phyloP scores from a whole-genome alignment of 2,797 vertebrate genomes.

The Choloepus didactylus region DNA sequence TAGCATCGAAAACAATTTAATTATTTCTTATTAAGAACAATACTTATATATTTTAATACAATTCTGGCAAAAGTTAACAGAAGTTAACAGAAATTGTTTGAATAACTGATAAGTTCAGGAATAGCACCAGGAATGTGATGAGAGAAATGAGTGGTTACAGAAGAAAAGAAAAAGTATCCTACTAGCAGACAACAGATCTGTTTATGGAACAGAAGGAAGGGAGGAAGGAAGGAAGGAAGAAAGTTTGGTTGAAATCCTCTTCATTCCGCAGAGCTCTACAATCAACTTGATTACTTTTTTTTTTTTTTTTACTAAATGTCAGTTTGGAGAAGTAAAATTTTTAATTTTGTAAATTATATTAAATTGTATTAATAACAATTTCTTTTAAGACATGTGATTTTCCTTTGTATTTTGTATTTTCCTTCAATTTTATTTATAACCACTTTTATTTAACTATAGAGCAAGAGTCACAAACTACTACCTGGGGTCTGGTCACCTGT shows the following conservation, averaged over 20 bases:
- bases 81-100: conserved; percentile 51
- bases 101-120: conserved; percentile 19
- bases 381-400: neutral
- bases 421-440: too few species aligned
- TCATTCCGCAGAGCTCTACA: neutral
- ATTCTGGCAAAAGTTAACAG: neutral
- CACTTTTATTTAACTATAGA: too few species aligned
- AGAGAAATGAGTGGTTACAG: neutral
- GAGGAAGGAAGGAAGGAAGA: neutral
- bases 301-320: neutral
- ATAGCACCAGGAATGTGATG: neutral
- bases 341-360: conserved; percentile 42
- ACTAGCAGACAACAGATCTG: neutral
- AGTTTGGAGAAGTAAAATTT: neutral
- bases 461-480: too few species aligned
- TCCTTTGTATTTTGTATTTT: neutral
- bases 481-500: too few species aligned
- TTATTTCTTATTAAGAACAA: conserved; percentile 1
- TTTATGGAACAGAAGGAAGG: neutral
- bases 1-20: neutral
- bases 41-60: conserved; percentile 16
- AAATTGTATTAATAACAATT: conserved; percentile 52
- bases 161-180: neutral
- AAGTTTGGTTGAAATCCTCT: conserved; percentile 22
- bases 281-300: neutral